Base-by-base conservation (phyloP, 2,113 vertebrate species). In the Chiloscyllium plagiosum region DNA sequence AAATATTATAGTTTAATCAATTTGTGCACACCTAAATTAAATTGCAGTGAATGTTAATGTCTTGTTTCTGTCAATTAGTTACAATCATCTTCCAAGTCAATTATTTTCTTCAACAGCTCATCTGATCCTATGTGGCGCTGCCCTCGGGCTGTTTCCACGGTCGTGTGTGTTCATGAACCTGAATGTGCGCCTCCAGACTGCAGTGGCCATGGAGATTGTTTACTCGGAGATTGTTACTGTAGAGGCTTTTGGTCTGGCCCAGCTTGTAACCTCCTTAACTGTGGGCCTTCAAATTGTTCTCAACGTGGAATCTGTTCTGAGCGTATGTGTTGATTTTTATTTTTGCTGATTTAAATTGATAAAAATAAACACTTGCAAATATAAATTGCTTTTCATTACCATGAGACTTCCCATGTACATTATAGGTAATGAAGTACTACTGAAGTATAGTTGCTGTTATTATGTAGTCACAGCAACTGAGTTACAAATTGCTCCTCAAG, bases 61-160 rank as follows among this genome's bases (percentile, higher is more conserved):
- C 15, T n/a, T 47, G 19, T 66, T 93, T 20, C 33, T 68, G 89
- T 93, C 89, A 66, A 37, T 66, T 93, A 33, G 4, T 90, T 61
- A 90, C 29, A 3, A 17, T 90, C 10, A 61, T 29, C 65, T 68
- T 22, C 52, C 69, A 96, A 29, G 96, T 0, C 0, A 7, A 61
- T 95, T 1, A 0, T 96, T 0, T 24, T 96, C 96, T 95, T 2
- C 96, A 98, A 98, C 96, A 5, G 96, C 56, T 61, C 33, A 47
- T 97, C 96, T 24, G 96, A 98, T 95, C 20, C 15, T 92, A 98
- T 97, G 98, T 99, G 99, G 99, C 98, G 98, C 69, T 99, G 99
- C 96, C 97, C 98, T 0, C 98, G 99, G 5, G 80, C 0, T 0
- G 97, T 99, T 85, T 99, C 99, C 5, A 99, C 99, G 0, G 68